Evolutionary conservation across 2,888 invertebrate genomes (phyloP), one percentile per base, ranked within the genome.

Genomic region (Empis stercorea): DNA sequence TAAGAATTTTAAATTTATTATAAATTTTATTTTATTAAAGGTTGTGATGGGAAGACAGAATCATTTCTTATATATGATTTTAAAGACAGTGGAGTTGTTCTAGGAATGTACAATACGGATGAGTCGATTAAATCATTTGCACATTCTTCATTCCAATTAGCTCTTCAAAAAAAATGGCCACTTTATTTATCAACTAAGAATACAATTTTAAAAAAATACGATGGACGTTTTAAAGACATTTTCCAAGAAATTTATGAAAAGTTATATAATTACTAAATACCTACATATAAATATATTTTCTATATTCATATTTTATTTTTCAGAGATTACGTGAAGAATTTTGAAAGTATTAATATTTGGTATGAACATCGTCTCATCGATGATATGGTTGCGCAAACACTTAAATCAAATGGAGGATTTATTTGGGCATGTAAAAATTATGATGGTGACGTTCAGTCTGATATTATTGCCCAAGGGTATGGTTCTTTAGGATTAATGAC

Each of bases 391-490:
- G 89, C 89, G 32, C 87, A 89, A 66, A 81, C 75, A 3, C 70
- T 89, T 43, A 89, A 92, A 71, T 83, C 88, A 27, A 74, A 75
- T 17, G 92, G 92, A 47, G 87, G 85, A 10, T 91, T 91, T 65
- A 84, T 92, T 43, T 92, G 92, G 92, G 83, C 88, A 16, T 91
- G 91, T 72, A 92, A 92, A 72, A 92, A 92, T 71, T 92, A 92
- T 63, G 88, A 89, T 61, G 92, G 92, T 30, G 92, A 92, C 62
- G 91, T 92, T 6, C 89, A 89, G 70, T 87, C 87, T 1, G 91
- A 92, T 62, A 76, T 89, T 53, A 83, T 92, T 6, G 92, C 92
- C 38, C 87, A 80, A 73, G 79, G 79, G 15, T 80, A 78, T 58
- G 91, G 92, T 2, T 88, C 88, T 0, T 72, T 92, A 48, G 91